These are phyloP conservation scores for Pituophis catenifer DNA, from an alignment of 2,113 vertebrate genomes.

Conservation along the genomic window DNA sequence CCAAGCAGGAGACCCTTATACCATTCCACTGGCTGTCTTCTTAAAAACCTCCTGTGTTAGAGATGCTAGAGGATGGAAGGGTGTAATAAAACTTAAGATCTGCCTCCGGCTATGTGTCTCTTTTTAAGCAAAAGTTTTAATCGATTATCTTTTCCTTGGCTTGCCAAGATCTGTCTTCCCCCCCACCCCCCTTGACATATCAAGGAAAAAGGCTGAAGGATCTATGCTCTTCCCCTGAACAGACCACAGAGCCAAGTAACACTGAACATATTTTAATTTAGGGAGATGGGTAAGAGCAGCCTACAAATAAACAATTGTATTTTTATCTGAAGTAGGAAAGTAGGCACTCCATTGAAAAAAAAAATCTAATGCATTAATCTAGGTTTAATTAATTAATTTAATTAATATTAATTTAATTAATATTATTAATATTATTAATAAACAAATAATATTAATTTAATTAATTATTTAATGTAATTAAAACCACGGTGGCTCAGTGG, in stretches of 20 bases:
- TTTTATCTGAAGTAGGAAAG: background rate
- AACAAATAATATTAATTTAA: too few relatives aligned
- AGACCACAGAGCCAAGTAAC: background rate
- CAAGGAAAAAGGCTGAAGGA: accelerated
- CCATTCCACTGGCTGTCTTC: background rate
- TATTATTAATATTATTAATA: too few relatives aligned
- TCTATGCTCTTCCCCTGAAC: accelerated
- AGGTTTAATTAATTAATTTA: too few relatives aligned
- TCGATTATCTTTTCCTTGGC: background rate
- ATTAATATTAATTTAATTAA: too few relatives aligned
- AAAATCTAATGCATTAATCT: too few relatives aligned
- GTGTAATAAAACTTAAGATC: background rate
- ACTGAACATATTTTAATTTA: background rate
- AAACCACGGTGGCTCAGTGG: too few relatives aligned
- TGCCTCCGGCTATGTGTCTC: background rate
- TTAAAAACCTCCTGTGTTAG: background rate
- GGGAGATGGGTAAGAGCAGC: background rate
- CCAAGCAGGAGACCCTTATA: background rate
- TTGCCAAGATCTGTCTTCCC: background rate
- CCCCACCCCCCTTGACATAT: background rate
- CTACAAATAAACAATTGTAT: background rate
- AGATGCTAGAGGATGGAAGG: background rate
- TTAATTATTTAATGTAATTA: too few relatives aligned
- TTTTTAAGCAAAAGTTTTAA: slow-evolving; percentile 6
- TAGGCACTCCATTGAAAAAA: too few relatives aligned